Evolutionary conservation across 92 coral and sea anemone genomes (phyloP).

Genomic region (Metridium senile): DNA sequence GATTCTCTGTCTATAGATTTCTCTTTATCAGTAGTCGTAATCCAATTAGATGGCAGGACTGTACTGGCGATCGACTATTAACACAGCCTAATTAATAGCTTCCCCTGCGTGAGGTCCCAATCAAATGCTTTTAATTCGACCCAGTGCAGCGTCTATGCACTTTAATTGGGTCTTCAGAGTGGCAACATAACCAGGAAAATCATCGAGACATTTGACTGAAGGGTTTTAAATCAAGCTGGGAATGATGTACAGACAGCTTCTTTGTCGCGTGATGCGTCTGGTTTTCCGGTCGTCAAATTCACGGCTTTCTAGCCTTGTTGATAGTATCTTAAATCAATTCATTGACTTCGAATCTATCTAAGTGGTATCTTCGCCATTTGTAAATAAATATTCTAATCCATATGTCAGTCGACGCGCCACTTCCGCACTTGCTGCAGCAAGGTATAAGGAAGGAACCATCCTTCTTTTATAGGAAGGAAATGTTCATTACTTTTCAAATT

Average conservation of each 20-base stretch:
- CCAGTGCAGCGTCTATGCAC: conserved; percentile 7
- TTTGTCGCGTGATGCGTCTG: not conserved
- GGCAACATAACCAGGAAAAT: not conserved
- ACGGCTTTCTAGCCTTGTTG: conserved; percentile 23
- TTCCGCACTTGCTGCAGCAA: conserved; percentile 7
- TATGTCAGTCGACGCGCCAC: conserved; percentile 28
- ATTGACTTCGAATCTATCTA: conserved; percentile 31
- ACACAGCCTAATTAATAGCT: conserved; percentile 65
- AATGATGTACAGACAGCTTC: conserved; percentile 5
- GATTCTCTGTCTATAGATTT: no score
- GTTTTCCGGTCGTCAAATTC: conserved; percentile 41
- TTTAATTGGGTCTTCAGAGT: conserved; percentile 9
- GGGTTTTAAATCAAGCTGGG: conserved; percentile 1
- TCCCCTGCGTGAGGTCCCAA: conserved; percentile 68
- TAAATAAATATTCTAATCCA: conserved; percentile 32
- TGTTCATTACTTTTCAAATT: not conserved
- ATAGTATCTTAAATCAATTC: conserved; percentile 46
- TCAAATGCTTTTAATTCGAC: not conserved
- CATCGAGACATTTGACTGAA: conserved; percentile 15
- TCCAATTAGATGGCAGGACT: conserved; percentile 72
- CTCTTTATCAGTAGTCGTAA: conserved; percentile 70
- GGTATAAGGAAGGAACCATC: conserved; percentile 9
- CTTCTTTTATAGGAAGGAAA: not conserved
- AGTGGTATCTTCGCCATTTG: conserved; percentile 34
- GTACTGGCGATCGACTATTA: conserved; percentile 69